A percentile compares a stretch with the other conserved stretches of the same genome.
phyloP scores from a whole-genome alignment of 2,888 invertebrate genomes.

The Cosmorhoe ocellata region DNA sequence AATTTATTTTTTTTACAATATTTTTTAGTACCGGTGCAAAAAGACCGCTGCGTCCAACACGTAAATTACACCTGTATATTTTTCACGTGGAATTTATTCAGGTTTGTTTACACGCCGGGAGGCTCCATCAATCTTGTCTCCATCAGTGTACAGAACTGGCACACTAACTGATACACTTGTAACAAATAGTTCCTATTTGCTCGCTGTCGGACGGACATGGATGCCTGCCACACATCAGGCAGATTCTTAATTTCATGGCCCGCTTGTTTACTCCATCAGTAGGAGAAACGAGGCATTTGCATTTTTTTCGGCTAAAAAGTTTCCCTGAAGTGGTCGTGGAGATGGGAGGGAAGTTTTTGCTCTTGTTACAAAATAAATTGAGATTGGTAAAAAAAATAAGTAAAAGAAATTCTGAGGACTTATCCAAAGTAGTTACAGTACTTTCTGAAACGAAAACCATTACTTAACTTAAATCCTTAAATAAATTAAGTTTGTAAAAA shows the following conservation, averaged over 20 bases:
- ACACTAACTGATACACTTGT: conserved; percentile 51
- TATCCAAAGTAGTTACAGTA: neutral
- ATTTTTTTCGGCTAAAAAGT: conserved; percentile 20
- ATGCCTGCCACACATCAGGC: conserved; percentile 51
- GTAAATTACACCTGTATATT: conserved; percentile 23
- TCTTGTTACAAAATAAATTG: conserved; percentile 6
- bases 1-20: too few species aligned
- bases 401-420: neutral
- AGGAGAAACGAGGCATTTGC: conserved; percentile 25
- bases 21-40: conserved; percentile 7
- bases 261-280: conserved; percentile 53
- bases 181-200: conserved; percentile 69
- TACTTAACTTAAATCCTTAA: too few species aligned
- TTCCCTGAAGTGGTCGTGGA: conserved; percentile 3
- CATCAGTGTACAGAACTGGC: conserved; percentile 34
- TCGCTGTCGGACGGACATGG: conserved; percentile 55
- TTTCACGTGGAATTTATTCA: conserved; percentile 23
- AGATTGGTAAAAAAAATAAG: conserved; percentile 1
- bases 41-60: conserved; percentile 8
- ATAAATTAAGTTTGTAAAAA: neutral
- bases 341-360: conserved; percentile 3
- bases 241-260: conserved; percentile 74
- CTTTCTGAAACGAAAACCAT: neutral
- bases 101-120: conserved; percentile 30
- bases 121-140: conserved; percentile 49